These are phyloP conservation scores for Ennomos quercinarius DNA, from an alignment of 2,888 invertebrate genomes.

Conservation along the genomic window DNA sequence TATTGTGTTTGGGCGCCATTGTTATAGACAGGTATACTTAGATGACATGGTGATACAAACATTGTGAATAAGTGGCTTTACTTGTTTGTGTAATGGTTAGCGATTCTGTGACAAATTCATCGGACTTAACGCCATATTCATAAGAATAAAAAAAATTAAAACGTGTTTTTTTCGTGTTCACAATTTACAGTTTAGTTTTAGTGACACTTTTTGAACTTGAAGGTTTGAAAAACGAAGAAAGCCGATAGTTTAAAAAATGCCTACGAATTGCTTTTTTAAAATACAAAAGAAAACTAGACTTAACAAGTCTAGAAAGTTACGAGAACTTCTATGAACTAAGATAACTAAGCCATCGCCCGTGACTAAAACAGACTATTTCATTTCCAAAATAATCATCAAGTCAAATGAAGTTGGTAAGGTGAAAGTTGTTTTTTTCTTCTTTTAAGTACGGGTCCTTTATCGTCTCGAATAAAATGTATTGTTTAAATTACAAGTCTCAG, in stretches of 20 bases:
- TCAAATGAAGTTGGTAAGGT: too few species aligned
- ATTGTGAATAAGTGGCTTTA: background rate
- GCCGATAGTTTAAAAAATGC: too few species aligned
- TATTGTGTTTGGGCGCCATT: conserved; percentile 17
- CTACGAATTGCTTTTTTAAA: too few species aligned
- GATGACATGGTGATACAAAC: conserved; percentile 11
- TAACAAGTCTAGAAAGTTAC: conserved; percentile 1
- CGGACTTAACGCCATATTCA: too few species aligned
- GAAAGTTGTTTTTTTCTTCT: background rate
- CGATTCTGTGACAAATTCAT: background rate
- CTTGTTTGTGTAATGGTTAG: background rate
- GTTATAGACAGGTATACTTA: background rate
- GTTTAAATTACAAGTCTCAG: too few species aligned
- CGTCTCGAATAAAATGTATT: background rate
- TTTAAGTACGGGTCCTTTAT: background rate
- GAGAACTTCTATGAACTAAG: background rate
- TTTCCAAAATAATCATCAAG: background rate
- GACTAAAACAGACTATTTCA: conserved; percentile 1
- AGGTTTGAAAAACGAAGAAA: too few species aligned
- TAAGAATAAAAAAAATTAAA: too few species aligned
- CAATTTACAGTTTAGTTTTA: too few species aligned
- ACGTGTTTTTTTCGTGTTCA: too few species aligned
- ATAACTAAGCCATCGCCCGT: background rate
- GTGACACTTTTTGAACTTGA: too few species aligned
- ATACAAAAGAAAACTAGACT: background rate